Evolutionary conservation across 2,888 invertebrate species (phyloP).

Genomic region (Enchytraeus crypticus): DNA sequence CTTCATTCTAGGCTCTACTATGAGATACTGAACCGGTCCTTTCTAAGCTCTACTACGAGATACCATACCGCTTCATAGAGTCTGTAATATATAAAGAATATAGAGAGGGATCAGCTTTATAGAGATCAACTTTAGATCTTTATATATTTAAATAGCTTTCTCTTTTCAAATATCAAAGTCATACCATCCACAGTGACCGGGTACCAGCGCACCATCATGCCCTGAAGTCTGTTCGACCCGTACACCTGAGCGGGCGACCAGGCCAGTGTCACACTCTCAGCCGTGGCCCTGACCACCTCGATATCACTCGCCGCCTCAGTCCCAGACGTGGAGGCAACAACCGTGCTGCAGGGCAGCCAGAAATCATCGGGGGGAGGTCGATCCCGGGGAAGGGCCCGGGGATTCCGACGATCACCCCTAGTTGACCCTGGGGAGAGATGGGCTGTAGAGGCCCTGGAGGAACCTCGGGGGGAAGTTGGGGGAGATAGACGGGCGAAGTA

Average conservation of each 20-base stretch:
- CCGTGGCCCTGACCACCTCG: slow-evolving; percentile 29
- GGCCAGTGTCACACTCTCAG: slow-evolving; percentile 36
- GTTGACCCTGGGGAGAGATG: slow-evolving; percentile 36
- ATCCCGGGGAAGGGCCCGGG: slow-evolving; percentile 36
- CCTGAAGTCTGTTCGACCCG: slow-evolving; percentile 44
- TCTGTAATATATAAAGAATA: too few species aligned
- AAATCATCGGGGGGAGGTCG: slow-evolving; percentile 36
- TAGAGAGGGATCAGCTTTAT: too few species aligned
- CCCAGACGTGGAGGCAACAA: slow-evolving; percentile 45
- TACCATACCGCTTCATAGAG: too few species aligned
- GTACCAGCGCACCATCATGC: slow-evolving; percentile 45
- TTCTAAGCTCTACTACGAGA: too few species aligned
- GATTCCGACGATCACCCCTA: slow-evolving; percentile 32
- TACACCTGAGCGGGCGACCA: slow-evolving; percentile 46
- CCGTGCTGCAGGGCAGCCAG: slow-evolving; percentile 44
- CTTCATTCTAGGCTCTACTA: too few species aligned
- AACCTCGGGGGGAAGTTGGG: too few species aligned
- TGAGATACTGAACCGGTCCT: too few species aligned
- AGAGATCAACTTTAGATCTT: too few species aligned
- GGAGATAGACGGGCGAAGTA: slow-evolving; percentile 38
- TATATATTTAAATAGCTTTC: too few species aligned
- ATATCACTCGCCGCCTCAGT: slow-evolving; percentile 40
- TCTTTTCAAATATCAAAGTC: too few species aligned
- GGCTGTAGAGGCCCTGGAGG: too few species aligned
- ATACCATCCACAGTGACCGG: too few species aligned